Conservation (phyloP, 2,888 invertebrate genomes). For the Protonemura montana region DNA sequence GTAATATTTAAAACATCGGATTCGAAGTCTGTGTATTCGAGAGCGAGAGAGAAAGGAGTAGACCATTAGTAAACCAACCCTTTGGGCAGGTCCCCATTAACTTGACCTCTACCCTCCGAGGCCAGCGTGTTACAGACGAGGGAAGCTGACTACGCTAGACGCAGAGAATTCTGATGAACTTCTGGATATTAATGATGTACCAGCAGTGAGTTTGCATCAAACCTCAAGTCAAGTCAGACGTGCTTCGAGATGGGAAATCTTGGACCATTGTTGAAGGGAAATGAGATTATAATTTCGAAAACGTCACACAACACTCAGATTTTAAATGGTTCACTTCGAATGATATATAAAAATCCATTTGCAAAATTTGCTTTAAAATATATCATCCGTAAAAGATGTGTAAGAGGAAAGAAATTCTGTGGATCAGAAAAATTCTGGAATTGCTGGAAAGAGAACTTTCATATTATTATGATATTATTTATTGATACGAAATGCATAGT, state of each 20-base stretch:
- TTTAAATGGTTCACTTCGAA: background rate
- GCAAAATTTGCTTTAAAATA: background rate
- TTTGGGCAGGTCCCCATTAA: background rate
- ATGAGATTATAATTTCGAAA: background rate
- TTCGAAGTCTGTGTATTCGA: background rate
- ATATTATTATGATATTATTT: background rate
- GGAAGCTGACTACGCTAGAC: background rate
- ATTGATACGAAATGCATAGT: background rate
- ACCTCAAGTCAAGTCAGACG: background rate
- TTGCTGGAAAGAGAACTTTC: background rate
- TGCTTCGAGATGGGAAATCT: background rate
- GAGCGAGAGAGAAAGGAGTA: background rate
- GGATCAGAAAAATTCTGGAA: background rate
- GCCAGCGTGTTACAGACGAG: background rate
- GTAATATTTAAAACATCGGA: background rate
- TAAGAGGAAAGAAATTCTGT: background rate
- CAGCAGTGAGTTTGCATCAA: background rate
- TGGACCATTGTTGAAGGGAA: background rate
- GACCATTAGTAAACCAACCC: background rate
- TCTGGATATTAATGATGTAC: conserved; percentile 12
- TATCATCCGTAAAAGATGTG: background rate
- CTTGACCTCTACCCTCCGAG: background rate
- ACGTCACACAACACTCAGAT: background rate
- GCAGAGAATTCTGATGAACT: background rate
- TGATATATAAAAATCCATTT: background rate